Base-by-base conservation (phyloP, 2,113 vertebrate genomes). In the Psophia crepitans region DNA sequence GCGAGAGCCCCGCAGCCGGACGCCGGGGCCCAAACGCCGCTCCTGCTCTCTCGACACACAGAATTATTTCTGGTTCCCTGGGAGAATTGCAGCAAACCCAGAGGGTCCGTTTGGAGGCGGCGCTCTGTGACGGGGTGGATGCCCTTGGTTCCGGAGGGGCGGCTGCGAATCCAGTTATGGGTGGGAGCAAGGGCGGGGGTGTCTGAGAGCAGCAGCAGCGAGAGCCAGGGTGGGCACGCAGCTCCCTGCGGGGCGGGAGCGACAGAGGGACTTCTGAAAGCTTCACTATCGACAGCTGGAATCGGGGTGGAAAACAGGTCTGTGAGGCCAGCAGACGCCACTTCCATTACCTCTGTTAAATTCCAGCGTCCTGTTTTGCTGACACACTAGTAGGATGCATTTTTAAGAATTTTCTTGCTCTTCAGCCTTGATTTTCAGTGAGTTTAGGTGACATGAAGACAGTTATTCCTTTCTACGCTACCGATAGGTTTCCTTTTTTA, bases 11-110 rank as follows among this genome's bases (percentile, higher is more conserved):
- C 5, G 6, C 43, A 12, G 22, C 15, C 17, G 49, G 90, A 11
- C 14, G 4, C 37, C 3, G 3, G 22, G 54, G 20, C 41, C 26
- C 1, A 4, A 35, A 28, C 10, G 4, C 53, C 15, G 1, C 41
- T 71, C 7, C 11, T 51, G 16, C 35, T 35, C 44, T 10, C 64
- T 28, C 21, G 9, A 39, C 64, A 12, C 28, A 13, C 56, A 10
- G 2, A 41, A 18, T 4, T 13, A 12, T 35, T 84, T 51, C 35
- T 43, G 4, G 35, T 89, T 53, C 53, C 69, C 2, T 5, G 27
- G 28, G 14, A 27, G 11, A 60, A 32, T 11, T 35, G 48, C 32
- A 11, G 26, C 43, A 32, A 43, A 35, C 16, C 32, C 24, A 17
- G 26, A 43, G 32, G 43, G 26, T 32, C 27, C 12, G 3, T 69